phyloP scores from a whole-genome alignment of 2,797 vertebrate species.

The Galago senegalensis region DNA sequence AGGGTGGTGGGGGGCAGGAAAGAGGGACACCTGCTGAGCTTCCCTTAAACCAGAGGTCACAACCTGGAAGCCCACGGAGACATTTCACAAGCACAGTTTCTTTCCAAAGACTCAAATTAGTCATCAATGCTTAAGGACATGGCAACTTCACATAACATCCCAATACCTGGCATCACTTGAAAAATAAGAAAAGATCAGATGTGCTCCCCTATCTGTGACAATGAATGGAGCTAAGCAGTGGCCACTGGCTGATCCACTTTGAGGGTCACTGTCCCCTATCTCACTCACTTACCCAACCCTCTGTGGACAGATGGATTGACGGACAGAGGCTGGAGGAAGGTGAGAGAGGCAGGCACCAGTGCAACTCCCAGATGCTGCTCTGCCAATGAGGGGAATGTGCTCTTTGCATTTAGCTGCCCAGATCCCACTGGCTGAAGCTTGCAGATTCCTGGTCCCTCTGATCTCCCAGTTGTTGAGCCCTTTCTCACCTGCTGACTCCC shows the following conservation, averaged over 20 bases:
- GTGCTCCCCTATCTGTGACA: not conserved
- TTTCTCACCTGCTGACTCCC: slow-evolving; percentile 24
- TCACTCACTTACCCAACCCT: not conserved
- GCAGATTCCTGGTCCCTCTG: not conserved
- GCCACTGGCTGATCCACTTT: not conserved
- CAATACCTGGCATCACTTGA: not conserved
- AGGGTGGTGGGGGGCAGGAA: not conserved
- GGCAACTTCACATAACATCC: not conserved
- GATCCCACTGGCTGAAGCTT: not conserved
- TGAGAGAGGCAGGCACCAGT: not conserved
- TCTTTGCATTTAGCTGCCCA: no score
- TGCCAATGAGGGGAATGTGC: not conserved
- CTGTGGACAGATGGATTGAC: not conserved
- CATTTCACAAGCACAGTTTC: not conserved
- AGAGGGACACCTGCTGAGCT: not conserved
- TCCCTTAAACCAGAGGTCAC: not conserved
- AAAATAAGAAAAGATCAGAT: not conserved
- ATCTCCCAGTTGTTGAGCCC: not conserved
- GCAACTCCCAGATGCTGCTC: not conserved
- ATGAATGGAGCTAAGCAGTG: not conserved
- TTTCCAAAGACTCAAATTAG: not conserved
- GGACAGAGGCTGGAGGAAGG: not conserved
- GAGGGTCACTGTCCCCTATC: no score
- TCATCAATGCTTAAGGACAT: not conserved
- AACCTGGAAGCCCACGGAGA: not conserved